A percentile compares a stretch with the other conserved stretches of the same genome.
Conservation (phyloP, 2,888 invertebrate species). For the Orthosia gracilis region DNA sequence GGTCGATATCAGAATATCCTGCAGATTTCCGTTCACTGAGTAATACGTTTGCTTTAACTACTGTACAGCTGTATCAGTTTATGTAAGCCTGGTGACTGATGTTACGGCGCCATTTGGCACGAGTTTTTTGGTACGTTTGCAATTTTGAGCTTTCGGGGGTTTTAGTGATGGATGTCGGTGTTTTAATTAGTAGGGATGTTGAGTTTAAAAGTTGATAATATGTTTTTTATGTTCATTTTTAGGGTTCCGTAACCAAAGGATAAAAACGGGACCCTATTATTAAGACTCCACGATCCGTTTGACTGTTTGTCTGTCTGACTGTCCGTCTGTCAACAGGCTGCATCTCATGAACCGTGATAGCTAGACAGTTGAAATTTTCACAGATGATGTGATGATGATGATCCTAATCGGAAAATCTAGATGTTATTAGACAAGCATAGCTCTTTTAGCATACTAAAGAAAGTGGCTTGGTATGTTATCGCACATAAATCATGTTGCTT, state of each 20-base stretch:
- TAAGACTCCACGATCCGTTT: too few relatives aligned
- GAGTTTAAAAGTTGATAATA: background rate
- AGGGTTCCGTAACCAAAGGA: too few relatives aligned
- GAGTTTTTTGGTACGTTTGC: slow-evolving; percentile 48
- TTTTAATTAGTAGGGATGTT: slow-evolving; percentile 24
- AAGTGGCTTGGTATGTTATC: background rate
- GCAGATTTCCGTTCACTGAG: slow-evolving; percentile 81
- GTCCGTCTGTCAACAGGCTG: too few relatives aligned
- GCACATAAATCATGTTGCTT: too few relatives aligned
- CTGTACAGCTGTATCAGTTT: slow-evolving; percentile 65
- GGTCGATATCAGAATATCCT: slow-evolving; percentile 81
- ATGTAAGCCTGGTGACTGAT: slow-evolving; percentile 59
- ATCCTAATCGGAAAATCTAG: too few relatives aligned
- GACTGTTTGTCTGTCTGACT: too few relatives aligned
- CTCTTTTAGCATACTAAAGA: background rate
- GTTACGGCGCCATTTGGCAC: slow-evolving; percentile 48
- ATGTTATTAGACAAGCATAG: too few relatives aligned
- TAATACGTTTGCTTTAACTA: slow-evolving; percentile 83
- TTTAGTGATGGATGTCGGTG: slow-evolving; percentile 37
- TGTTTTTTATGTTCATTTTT: too few relatives aligned
- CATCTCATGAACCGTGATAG: too few relatives aligned
- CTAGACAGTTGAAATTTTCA: too few relatives aligned
- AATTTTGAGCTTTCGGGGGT: slow-evolving; percentile 35
- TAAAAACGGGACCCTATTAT: too few relatives aligned
- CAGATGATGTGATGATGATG: too few relatives aligned